Base-by-base conservation (phyloP, 2,113 vertebrate species). In the Larimichthys crocea region DNA sequence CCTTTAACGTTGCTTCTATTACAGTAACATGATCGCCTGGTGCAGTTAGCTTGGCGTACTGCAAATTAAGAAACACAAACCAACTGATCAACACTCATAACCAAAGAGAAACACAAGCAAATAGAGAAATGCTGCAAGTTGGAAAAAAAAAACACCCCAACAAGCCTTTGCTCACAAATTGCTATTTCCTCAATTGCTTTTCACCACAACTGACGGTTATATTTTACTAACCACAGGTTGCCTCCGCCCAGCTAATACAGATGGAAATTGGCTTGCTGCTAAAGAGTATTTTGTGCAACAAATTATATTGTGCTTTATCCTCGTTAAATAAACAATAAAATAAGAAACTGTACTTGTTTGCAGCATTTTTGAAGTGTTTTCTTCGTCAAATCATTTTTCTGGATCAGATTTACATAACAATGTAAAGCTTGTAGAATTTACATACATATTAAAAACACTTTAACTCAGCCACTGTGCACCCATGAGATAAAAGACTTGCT, bases 401-500 rank as follows among this genome's bases (percentile, higher is more conserved):
- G 35, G 35, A 17, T 26, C 1, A 44, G 40, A 57, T 26, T 57
- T 6, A 57, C 10, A 31, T 60, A 26, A 57, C 10, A 26, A 44
- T 53, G 16, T 26, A 53, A 55, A 57, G 31, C 29, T 61, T 61
- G 6, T 16, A 29, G 5, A 63, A 53, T 75, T 63, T 42, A 64
- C 31, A 64, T 55, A 15, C 7, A 49, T 49, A 48, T 48, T 40
- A 19, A 56, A 65, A 76, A 62, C 35, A 57, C 15, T 19, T 26
- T n/a, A n/a, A 67, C 26, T 56, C 62, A n/a, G 12, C 52, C 26
- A 59, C 42, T 48, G 44, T 69, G 48, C 35, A 71, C 8, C 49
- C 35, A 22, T 2, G 1, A 71, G 66, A 71, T 65, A 31, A 62
- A 65, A 64, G 59, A 83, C 59, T 16, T 44, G 35, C 55, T 69